Evolutionary conservation across 2,797 vertebrate genomes (phyloP).

Genomic region (Acestrorhynchus altus): DNA sequence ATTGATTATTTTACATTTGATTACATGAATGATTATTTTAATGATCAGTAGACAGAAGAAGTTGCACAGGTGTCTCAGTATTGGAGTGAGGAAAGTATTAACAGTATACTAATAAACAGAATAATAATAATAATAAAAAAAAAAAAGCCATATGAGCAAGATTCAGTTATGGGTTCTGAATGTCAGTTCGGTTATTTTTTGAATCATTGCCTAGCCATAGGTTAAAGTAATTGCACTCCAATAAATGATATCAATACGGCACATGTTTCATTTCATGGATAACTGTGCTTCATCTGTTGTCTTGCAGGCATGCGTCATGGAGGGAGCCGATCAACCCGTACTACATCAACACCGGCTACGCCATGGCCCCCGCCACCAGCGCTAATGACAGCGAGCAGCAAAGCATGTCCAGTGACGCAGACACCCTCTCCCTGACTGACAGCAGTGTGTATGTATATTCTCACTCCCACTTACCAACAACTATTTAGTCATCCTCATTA

Average conservation of each 20-base stretch:
- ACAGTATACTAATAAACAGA: too few relatives aligned
- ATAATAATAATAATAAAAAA: too few relatives aligned
- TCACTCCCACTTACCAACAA: neutral
- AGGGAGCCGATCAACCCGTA: conserved; percentile 90
- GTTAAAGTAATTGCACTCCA: neutral
- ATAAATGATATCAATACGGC: neutral
- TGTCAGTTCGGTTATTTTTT: too few relatives aligned
- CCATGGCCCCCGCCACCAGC: conserved; percentile 91
- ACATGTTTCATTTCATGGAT: neutral
- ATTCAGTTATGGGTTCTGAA: too few relatives aligned
- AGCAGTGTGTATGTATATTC: conserved; percentile 90
- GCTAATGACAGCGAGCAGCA: conserved; percentile 98
- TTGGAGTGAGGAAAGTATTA: too few relatives aligned
- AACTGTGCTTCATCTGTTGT: conserved; percentile 1
- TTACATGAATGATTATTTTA: neutral
- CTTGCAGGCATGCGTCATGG: conserved; percentile 75
- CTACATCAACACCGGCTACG: conserved; percentile 90
- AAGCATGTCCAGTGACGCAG: conserved; percentile 97
- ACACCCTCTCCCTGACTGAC: conserved; percentile 94
- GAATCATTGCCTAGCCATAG: neutral
- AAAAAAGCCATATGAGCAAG: too few relatives aligned
- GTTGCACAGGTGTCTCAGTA: too few relatives aligned
- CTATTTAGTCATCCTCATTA: neutral
- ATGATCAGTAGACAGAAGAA: too few relatives aligned
- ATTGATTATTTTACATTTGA: too few relatives aligned